These are phyloP conservation scores for Dallia pectoralis DNA, from an alignment of 2,797 vertebrate species.

Conservation along the genomic window DNA sequence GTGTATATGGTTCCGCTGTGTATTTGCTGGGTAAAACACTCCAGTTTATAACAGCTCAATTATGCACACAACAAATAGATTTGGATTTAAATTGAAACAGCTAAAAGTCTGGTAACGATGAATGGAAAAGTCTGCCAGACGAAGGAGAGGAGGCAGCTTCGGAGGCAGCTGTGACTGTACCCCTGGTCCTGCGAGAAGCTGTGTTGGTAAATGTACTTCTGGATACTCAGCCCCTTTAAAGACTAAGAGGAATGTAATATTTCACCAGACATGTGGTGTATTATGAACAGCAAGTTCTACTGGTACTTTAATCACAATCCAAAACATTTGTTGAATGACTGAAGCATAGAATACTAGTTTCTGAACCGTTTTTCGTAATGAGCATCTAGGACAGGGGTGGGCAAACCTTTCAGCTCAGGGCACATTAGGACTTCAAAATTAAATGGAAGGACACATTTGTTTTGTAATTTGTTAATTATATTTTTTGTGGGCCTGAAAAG, in stretches of 20 bases:
- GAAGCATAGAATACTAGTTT: no score
- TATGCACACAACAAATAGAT: no score
- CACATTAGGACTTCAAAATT: no score
- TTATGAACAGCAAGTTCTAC: neutral
- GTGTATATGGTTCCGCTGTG: no score
- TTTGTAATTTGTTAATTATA: no score
- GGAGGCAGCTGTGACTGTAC: slow-evolving; percentile 24
- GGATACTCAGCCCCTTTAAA: slow-evolving; percentile 24
- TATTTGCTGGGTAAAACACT: no score
- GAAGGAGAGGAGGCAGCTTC: neutral
- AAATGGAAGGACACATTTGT: no score
- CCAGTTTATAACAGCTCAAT: no score
- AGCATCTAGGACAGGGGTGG: neutral
- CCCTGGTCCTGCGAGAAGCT: slow-evolving; percentile 17
- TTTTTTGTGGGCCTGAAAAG: no score
- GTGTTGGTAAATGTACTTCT: slow-evolving; percentile 32
- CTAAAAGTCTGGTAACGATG: slow-evolving; percentile 19
- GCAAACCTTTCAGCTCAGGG: no score
- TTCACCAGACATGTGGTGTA: neutral
- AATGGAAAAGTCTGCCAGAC: no score
- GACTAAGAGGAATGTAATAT: neutral
- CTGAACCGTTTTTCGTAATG: no score
- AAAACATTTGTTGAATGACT: neutral
- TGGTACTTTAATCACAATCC: neutral
- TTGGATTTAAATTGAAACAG: neutral